These are phyloP conservation scores for Ceratina australensis DNA, from an alignment of 1,140 invertebrate species.

Conservation along the genomic window DNA sequence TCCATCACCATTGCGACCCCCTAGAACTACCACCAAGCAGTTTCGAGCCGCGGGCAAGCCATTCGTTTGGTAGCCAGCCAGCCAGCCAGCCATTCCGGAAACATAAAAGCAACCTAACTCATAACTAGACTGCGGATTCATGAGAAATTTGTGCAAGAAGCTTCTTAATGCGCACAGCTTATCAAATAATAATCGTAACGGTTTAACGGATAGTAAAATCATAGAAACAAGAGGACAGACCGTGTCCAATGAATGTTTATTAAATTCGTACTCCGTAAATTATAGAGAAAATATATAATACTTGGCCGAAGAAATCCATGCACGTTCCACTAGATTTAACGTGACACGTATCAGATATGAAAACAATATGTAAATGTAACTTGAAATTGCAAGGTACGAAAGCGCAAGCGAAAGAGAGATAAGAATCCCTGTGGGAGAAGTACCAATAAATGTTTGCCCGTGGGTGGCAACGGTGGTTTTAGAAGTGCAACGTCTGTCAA, in stretches of 20 bases:
- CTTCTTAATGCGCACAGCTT: too few relatives aligned
- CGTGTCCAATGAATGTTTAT: too few relatives aligned
- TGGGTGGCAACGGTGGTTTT: slow-evolving; percentile 77
- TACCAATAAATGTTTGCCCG: slow-evolving; percentile 68
- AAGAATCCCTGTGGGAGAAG: not conserved
- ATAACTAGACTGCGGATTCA: too few relatives aligned
- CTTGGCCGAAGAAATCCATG: too few relatives aligned
- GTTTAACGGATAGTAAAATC: too few relatives aligned
- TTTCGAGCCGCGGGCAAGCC: not conserved
- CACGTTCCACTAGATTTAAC: not conserved
- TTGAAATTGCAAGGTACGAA: too few relatives aligned
- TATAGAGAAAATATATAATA: too few relatives aligned
- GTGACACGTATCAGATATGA: not conserved
- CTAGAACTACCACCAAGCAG: not conserved
- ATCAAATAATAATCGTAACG: too few relatives aligned
- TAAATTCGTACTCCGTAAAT: too few relatives aligned
- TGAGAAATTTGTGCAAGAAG: too few relatives aligned
- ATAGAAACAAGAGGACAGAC: too few relatives aligned
- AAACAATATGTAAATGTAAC: not conserved
- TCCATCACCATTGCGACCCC: not conserved
- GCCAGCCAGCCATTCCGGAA: not conserved
- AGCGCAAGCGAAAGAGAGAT: too few relatives aligned
- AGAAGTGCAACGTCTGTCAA: slow-evolving; percentile 78
- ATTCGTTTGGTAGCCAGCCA: not conserved
- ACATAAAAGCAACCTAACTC: slow-evolving; percentile 8